Evolutionary conservation across 2,888 invertebrate genomes (phyloP).

Genomic region (Sarcophaga carnaria): DNA sequence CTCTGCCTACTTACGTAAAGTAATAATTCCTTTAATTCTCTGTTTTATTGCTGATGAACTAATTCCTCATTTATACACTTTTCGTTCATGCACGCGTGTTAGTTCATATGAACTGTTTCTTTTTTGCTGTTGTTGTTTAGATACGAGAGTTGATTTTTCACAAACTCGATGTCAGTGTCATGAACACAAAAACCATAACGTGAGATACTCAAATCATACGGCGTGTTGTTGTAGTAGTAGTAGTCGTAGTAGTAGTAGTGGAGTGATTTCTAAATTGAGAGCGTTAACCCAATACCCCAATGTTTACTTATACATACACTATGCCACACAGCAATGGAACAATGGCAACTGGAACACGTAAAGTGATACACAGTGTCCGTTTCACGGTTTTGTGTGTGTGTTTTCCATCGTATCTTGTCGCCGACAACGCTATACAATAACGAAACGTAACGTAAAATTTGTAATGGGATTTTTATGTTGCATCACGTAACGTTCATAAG

Average conservation of each 20-base stretch:
- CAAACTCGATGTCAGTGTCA: constrained; percentile 55
- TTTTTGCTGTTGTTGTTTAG: neutral
- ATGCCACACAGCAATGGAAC: neutral
- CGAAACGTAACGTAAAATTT: constrained; percentile 45
- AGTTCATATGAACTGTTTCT: too few species aligned
- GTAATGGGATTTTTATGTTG: constrained; percentile 80
- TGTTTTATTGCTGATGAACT: too few species aligned
- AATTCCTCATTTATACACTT: too few species aligned
- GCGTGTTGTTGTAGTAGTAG: constrained; percentile 71
- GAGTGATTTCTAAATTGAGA: too few species aligned
- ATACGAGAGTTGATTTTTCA: neutral
- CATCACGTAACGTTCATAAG: constrained; percentile 81
- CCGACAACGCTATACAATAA: constrained; percentile 9
- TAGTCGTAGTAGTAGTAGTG: too few species aligned
- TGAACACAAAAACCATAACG: constrained; percentile 71
- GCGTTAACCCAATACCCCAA: too few species aligned
- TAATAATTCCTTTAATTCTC: too few species aligned
- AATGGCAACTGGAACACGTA: constrained; percentile 14
- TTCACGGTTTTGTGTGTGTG: constrained; percentile 7
- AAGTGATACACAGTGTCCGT: constrained; percentile 32
- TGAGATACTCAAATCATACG: constrained; percentile 78
- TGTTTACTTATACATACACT: constrained; percentile 16
- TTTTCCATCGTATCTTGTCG: neutral
- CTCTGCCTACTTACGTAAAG: too few species aligned
- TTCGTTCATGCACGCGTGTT: neutral